Evolutionary conservation across 2,888 invertebrate species (phyloP), one percentile per base, ranked within the genome.

Genomic region (Drosophila planitibia): DNA sequence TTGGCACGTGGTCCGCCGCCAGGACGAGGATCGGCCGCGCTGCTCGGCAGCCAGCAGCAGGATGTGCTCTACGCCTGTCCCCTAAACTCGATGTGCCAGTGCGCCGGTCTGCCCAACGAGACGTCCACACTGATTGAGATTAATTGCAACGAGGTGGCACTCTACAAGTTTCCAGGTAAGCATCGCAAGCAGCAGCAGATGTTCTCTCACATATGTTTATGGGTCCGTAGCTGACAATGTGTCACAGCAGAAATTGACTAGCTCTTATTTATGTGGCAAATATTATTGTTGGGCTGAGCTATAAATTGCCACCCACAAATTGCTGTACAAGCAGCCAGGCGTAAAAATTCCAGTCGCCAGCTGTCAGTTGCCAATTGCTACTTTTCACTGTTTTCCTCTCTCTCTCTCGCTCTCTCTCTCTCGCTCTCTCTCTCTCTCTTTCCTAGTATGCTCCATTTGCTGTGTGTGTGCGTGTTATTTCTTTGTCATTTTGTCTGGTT

Each of bases 131-230:
- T 93, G 89, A 92, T 93, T 91, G 93, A 93, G 91, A 93, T 94
- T 86, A 93, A 93, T 92, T 94, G 94, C 91, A 93, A 93, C 85
- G 93, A 93, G 81, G 93, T 94, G 88, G 91, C 92, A 73, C 89
- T 94, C 61, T 94, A 93, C 89, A 94, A 94, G 91, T 93, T 93
- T 92, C 94, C 94, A 89, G 94, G 94, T 94, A 83, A 93, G 47
- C 58, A 44, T 28, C 32, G 41, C 47, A 32, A 14, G 6, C 47
- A 28, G 9, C 25, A 19, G 25, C 35, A 37, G 25, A 6, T 37
- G 4, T 16, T 39, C 57, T 28, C 16, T 4, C 57, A 30, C 30
- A 67, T 63, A 22, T 35, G 37, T 39, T n/a, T 30, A 25, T 54
- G 54, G 47, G 35, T 64, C 37, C 53, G 41, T 54, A 44, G 70